Evolutionary conservation across 2,113 vertebrate species (phyloP), one percentile per base, ranked within the genome.

Genomic region (Ceyx melanurus): DNA sequence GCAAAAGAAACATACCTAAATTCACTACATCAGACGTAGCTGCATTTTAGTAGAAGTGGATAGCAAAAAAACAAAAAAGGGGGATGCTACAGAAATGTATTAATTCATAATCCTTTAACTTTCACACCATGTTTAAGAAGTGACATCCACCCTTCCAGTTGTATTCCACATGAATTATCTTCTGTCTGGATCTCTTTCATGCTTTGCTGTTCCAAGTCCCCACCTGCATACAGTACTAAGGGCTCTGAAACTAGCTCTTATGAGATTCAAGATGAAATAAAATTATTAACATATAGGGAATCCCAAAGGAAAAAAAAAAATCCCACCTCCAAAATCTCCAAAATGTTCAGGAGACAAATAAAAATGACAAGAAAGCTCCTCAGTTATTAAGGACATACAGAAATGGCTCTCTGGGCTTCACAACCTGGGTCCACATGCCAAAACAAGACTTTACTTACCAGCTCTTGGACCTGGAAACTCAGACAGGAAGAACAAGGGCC

Each of bases 241-340:
- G 82, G 15, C 82, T 96, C 89, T 84, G 66, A 89, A 94, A 94
- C 88, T 84, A 79, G 64, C 82, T 91, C 71, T 22, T 19, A 65
- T 93, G 83, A 95, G 77, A 79, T 68, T 94, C 77, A 96, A 93
- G 93, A 96, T 96, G 92, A 96, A 88, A 92, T 62, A 35, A 89
- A 90, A 92, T 86, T 92, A 93, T 92, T 96, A 96, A 95, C 10
- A 93, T 88, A 95, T 2, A 93, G 53, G 62, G 87, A 67, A 95
- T 90, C 86, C 53, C 29, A 88, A 96, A 95, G 72, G 48, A 82
- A 94, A 96, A 82, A 45, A 88, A 73, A 95, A 95, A 60, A 95
- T 20, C 66, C 60, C 53, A 74, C 50, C 83, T 86, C 77, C 70
- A 72, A 89, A 92, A 92, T 94, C 61, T 91, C 57, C 9, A 18